Percentiles rank a stretch among this genome's conserved stretches.
Conservation (phyloP, 2,113 vertebrate species). For the Poicephalus meyeri region DNA sequence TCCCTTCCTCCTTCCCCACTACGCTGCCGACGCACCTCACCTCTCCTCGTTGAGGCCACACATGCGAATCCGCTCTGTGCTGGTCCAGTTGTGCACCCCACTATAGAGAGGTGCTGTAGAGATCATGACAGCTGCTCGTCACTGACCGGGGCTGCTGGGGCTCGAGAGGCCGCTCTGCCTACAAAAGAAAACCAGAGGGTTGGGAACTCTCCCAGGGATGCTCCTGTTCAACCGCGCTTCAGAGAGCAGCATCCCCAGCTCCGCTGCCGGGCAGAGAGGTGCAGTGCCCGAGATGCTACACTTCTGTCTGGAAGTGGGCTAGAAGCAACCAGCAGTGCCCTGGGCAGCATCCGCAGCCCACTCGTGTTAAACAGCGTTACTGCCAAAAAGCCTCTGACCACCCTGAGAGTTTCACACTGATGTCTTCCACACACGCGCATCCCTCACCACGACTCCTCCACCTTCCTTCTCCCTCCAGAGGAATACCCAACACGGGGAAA, state of each 20-base stretch:
- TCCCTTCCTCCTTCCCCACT: not conserved
- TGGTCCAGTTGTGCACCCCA: slow-evolving; percentile 78
- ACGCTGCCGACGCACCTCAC: slow-evolving; percentile 66
- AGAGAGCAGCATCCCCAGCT: not conserved
- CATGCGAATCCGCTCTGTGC: slow-evolving; percentile 79
- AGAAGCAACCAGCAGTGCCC: not conserved
- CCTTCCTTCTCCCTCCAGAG: not conserved
- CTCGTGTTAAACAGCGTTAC: not conserved
- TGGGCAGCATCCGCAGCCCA: not conserved
- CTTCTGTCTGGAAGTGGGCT: not conserved
- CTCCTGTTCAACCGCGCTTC: not conserved
- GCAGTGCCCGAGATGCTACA: fast-evolving
- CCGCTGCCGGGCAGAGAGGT: not conserved
- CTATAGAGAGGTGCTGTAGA: slow-evolving; percentile 80
- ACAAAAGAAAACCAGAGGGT: not conserved
- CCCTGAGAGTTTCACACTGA: not conserved
- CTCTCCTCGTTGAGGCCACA: slow-evolving; percentile 85
- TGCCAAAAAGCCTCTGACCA: not conserved
- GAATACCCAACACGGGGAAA: not conserved
- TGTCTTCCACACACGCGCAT: fast-evolving
- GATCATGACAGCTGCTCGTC: slow-evolving; percentile 81
- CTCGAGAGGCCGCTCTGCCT: slow-evolving; percentile 69
- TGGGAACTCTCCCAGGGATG: not conserved
- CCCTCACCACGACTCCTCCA: not conserved
- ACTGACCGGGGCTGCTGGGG: slow-evolving; percentile 52